Evolutionary conservation across 2,113 vertebrate species (phyloP).

Genomic region (Chloropsis cyanopogon): DNA sequence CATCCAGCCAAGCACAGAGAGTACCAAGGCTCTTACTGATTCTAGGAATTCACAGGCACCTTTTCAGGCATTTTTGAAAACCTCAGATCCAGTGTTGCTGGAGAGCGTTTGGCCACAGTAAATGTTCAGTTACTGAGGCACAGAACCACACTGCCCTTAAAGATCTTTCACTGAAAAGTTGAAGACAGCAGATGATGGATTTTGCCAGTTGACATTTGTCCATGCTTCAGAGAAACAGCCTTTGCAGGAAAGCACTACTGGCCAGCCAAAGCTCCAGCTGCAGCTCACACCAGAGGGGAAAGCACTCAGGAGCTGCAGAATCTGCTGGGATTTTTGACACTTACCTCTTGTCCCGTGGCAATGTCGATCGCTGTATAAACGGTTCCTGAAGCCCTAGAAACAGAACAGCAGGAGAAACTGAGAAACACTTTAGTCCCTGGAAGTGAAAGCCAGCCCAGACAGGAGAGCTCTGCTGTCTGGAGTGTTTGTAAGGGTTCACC

Average conservation of each 20-base stretch:
- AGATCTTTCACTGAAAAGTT: not conserved
- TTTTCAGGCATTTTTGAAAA: not conserved
- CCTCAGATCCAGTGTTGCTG: not conserved
- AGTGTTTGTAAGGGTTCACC: not conserved
- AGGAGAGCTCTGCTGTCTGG: not conserved
- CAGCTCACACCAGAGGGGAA: not conserved
- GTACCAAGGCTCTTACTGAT: not conserved
- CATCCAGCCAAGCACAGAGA: not conserved
- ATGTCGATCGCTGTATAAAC: constrained; percentile 99
- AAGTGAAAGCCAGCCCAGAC: not conserved
- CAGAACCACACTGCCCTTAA: not conserved
- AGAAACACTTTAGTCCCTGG: not conserved
- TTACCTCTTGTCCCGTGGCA: constrained; percentile 94
- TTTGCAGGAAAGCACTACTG: not conserved
- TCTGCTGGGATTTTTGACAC: not conserved
- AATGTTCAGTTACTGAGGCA: not conserved
- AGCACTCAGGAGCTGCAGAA: not conserved
- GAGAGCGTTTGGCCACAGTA: not conserved
- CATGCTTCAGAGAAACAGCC: not conserved
- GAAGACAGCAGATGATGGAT: not conserved
- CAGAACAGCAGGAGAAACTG: not conserved
- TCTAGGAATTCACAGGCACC: not conserved
- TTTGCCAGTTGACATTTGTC: not conserved
- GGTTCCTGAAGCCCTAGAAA: constrained; percentile 90
- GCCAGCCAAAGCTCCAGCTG: not conserved